Base-by-base conservation (phyloP, 1,140 invertebrate genomes). In the Apis cerana region DNA sequence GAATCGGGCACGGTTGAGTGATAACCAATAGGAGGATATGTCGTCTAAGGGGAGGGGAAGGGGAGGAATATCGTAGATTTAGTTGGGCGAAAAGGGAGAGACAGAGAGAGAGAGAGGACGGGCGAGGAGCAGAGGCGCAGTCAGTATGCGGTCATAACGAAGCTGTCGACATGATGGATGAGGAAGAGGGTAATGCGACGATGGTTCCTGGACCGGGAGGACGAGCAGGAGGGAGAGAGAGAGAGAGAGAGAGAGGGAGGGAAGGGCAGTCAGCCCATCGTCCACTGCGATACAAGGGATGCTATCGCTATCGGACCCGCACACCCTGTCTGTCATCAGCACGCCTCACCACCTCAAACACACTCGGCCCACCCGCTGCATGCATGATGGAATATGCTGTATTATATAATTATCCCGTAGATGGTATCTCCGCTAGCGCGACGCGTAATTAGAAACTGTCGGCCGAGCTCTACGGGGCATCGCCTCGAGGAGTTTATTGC, bases 121-220 rank as follows among this genome's bases (percentile, higher is more conserved):
- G 75, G 27, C 2, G 27, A 33, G 71, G 78, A 82, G 64, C 85
- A 82, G 80, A 82, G 80, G 72, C 77, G 86, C 86, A 90, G 89
- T 91, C 87, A 87, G 90, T 90, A 88, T 91, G 91, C 84, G 90
- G 90, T 92, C 89, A 92, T 92, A 92, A 92, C 92, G 92, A 93
- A 92, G 91, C 92, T 92, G 92, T 93, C 92, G 91, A 89, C 92
- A 88, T 93, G 92, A 93, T 92, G 89, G 92, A 93, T 93, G 92
- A 92, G 92, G 87, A 87, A 75, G 85, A 90, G 91, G 88, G 91
- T 84, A 88, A 82, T 87, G 87, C 81, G 87, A 87, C 82, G 87
- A 88, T 88, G 87, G 89, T 89, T 88, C 83, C 90, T 89, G 88
- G 88, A 92, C 88, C 89, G 2, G 33, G 89, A 84, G 88, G 88